phyloP scores from a whole-genome alignment of 37 sponge, comb jelly and placozoan genomes.

The Hormiphora californensis region DNA sequence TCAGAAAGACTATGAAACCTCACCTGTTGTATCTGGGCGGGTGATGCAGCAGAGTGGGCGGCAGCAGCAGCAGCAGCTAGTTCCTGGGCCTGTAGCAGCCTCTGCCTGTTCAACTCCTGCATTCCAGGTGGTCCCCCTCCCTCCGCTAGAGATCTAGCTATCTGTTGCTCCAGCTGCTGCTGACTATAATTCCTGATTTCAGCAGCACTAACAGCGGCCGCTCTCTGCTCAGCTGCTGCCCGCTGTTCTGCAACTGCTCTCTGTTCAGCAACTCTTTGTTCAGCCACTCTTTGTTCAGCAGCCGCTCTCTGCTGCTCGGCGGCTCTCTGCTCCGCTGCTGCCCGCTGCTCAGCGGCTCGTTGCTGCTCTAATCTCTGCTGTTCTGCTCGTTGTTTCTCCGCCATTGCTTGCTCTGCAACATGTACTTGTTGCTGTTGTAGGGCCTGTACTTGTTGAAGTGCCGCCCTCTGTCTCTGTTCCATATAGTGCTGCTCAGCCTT shows the following conservation, averaged over 20 bases:
- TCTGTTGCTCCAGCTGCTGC: background rate
- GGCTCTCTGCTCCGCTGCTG: background rate
- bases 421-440: too few species aligned
- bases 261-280: background rate
- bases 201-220: too few species aligned
- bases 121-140: background rate
- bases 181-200: too few species aligned
- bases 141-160: background rate
- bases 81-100: slow-evolving; percentile 46
- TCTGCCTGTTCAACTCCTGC: background rate
- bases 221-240: background rate
- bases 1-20: too few species aligned
- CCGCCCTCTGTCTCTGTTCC: too few species aligned
- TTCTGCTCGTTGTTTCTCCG: background rate
- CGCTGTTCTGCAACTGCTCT: background rate
- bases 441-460: too few species aligned
- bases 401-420: too few species aligned
- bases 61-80: slow-evolving; percentile 12
- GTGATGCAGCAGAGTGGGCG: too few species aligned
- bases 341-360: background rate
- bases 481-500: too few species aligned
- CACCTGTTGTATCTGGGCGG: slow-evolving; percentile 49
- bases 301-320: background rate
- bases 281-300: background rate
- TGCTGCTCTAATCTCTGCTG: background rate